Percentiles rank a stretch among this genome's conserved stretches.
Evolutionary conservation across 2,113 vertebrate species (phyloP).

Genomic region (Nycticebus coucang): DNA sequence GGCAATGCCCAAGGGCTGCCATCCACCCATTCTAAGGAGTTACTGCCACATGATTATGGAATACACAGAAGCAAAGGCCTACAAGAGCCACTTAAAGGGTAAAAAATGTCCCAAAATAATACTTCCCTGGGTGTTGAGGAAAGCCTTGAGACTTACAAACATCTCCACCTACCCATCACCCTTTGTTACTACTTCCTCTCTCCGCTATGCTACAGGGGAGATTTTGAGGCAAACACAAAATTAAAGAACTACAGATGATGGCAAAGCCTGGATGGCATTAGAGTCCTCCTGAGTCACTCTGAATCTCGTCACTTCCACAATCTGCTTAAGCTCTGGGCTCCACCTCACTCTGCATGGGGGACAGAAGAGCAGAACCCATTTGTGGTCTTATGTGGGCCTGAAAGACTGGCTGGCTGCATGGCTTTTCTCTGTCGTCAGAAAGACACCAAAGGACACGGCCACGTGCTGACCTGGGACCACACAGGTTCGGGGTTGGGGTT

Average conservation of each 20-base stretch:
- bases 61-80: neutral
- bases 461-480: neutral
- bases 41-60: neutral
- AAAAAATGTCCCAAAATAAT: neutral
- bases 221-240: neutral
- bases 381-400: neutral
- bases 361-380: no score
- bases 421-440: neutral
- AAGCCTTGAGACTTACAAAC: neutral
- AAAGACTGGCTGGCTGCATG: neutral
- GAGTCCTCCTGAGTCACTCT: neutral
- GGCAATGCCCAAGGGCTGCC: slow-evolving; percentile 48
- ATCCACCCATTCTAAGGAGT: neutral
- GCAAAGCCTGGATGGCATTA: neutral
- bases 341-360: no score
- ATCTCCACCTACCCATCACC: neutral
- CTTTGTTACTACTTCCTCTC: neutral
- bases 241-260: neutral
- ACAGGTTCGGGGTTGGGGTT: neutral
- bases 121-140: neutral
- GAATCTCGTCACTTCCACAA: fast-evolving
- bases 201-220: neutral
- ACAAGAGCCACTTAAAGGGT: neutral
- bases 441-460: neutral
- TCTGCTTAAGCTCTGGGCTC: no score